Percentiles rank a stretch among this genome's conserved stretches.
Evolutionary conservation across 2,888 invertebrate genomes (phyloP).

Genomic region (Apamea anceps): DNA sequence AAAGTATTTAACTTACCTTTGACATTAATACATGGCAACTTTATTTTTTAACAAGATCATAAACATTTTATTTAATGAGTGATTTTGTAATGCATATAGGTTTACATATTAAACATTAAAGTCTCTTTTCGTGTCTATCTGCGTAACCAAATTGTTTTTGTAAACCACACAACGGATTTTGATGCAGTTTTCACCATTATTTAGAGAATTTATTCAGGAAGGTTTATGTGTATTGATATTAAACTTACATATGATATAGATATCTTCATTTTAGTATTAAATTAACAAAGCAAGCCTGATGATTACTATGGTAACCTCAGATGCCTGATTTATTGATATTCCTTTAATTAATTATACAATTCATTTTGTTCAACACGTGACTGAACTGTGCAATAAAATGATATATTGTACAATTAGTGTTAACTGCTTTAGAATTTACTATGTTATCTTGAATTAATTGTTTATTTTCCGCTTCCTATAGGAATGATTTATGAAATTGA

Average conservation of each 20-base stretch:
- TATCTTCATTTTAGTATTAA: slow-evolving; percentile 23
- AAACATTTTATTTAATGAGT: slow-evolving; percentile 18
- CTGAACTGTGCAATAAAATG: slow-evolving; percentile 15
- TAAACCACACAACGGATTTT: background rate
- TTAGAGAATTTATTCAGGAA: background rate
- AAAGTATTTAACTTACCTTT: slow-evolving; percentile 31
- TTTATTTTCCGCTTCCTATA: background rate
- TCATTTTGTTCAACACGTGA: slow-evolving; percentile 48
- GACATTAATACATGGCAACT: slow-evolving; percentile 19
- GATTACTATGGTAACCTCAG: slow-evolving; percentile 60
- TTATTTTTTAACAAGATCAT: slow-evolving; percentile 25
- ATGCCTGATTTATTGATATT: slow-evolving; percentile 55
- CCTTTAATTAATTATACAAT: slow-evolving; percentile 65
- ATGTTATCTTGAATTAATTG: background rate
- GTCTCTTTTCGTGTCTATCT: background rate
- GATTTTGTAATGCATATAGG: slow-evolving; percentile 18
- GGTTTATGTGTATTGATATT: background rate
- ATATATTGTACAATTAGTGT: slow-evolving; percentile 28
- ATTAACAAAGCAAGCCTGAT: slow-evolving; percentile 51
- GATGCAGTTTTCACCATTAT: background rate
- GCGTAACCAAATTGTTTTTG: background rate
- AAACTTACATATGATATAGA: background rate
- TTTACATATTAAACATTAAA: background rate
- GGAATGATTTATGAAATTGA: background rate
- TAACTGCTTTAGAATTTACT: slow-evolving; percentile 14